Conservation (phyloP, 2,888 invertebrate species). For the Apoderus coryli region DNA sequence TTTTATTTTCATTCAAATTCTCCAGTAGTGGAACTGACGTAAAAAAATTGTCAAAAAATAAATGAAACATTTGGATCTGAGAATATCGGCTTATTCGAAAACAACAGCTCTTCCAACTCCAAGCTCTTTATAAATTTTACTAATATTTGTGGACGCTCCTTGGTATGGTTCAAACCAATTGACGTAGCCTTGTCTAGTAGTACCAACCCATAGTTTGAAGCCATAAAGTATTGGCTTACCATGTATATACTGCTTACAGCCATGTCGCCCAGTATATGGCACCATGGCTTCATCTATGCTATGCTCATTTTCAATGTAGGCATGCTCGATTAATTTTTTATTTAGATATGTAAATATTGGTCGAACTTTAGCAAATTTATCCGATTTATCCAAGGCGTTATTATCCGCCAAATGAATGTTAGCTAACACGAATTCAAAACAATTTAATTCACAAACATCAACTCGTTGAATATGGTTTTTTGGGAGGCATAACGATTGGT, state of each 20-base stretch:
- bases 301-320: conserved; percentile 12
- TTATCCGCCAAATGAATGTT: conserved; percentile 11
- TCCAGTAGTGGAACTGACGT: conserved; percentile 12
- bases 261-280: conserved; percentile 25
- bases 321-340: conserved; percentile 18
- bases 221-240: conserved; percentile 19
- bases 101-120: conserved; percentile 14
- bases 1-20: conserved; percentile 8
- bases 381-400: conserved; percentile 11
- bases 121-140: conserved; percentile 13
- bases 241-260: conserved; percentile 21
- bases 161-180: conserved; percentile 21
- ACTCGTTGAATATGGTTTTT: conserved; percentile 5
- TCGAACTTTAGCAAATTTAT: conserved; percentile 21
- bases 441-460: conserved; percentile 6
- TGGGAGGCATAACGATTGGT: conserved; percentile 8
- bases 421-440: conserved; percentile 4
- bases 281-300: conserved; percentile 27
- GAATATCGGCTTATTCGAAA: conserved; percentile 12
- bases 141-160: conserved; percentile 14
- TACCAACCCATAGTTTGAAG: conserved; percentile 22
- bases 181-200: conserved; percentile 19
- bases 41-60: conserved; percentile 13
- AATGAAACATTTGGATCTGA: conserved; percentile 9
- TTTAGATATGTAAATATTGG: conserved; percentile 19